phyloP scores from a whole-genome alignment of 2,888 invertebrate species.

The Spilosoma lubricipeda region DNA sequence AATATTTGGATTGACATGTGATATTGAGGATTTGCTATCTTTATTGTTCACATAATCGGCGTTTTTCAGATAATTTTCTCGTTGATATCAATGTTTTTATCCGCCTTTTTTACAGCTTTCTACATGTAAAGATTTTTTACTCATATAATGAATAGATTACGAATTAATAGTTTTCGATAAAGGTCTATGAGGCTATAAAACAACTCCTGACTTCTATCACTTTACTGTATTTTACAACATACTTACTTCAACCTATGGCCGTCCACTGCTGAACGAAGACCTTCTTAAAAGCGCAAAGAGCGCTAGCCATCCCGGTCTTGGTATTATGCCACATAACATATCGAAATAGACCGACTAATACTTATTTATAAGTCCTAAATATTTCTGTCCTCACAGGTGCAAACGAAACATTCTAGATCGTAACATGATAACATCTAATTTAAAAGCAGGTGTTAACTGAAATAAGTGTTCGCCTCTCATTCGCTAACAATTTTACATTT shows the following conservation, averaged over 20 bases:
- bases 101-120: not conserved
- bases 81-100: not conserved
- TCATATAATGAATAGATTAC: not conserved
- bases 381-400: constrained; percentile 1
- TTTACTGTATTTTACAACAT: too few relatives aligned
- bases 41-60: constrained; percentile 5
- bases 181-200: too few relatives aligned
- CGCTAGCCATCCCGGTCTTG: too few relatives aligned
- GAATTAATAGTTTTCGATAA: not conserved
- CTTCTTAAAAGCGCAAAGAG: too few relatives aligned
- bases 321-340: not conserved
- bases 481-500: constrained; percentile 50
- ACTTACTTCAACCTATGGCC: too few relatives aligned
- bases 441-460: constrained; percentile 62
- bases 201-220: too few relatives aligned
- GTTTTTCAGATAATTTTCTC: not conserved
- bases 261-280: too few relatives aligned
- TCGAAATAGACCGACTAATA: not conserved
- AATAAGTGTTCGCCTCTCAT: constrained; percentile 63
- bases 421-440: constrained; percentile 38
- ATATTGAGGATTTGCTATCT: constrained; percentile 38
- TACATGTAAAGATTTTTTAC: not conserved
- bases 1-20: constrained; percentile 44
- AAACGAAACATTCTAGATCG: constrained; percentile 24
- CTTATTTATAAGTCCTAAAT: not conserved